These are phyloP conservation scores for Nomada ruficornis DNA, from an alignment of 2,888 invertebrate genomes.

Conservation along the genomic window DNA sequence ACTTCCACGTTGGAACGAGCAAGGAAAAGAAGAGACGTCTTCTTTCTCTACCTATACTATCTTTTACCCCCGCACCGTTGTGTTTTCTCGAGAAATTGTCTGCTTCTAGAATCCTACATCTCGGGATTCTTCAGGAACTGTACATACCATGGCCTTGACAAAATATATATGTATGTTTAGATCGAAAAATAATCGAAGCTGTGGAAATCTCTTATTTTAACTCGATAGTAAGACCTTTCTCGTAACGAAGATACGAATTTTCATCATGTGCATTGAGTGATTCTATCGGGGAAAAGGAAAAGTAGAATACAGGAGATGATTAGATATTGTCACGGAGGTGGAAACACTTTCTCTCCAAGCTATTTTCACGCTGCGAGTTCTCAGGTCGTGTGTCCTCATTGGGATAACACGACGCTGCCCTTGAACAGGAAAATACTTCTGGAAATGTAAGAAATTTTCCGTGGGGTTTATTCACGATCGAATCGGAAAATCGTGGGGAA, in stretches of 20 bases:
- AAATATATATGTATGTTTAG: conserved; percentile 22
- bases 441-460: conserved; percentile 30
- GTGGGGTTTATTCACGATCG: background rate
- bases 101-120: conserved; percentile 37
- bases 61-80: background rate
- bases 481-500: background rate
- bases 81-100: conserved; percentile 51
- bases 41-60: background rate
- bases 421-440: conserved; percentile 46
- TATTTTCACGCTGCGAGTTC: conserved; percentile 12
- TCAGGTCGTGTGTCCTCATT: background rate
- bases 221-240: background rate
- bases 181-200: too few species aligned
- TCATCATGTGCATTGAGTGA: too few species aligned
- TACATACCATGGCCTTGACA: conserved; percentile 48
- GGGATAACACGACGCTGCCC: conserved; percentile 19
- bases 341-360: conserved; percentile 22
- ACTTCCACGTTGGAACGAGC: conserved; percentile 35
- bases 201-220: background rate
- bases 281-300: too few species aligned
- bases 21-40: conserved; percentile 2
- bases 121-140: background rate
- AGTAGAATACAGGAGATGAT: background rate
- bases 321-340: conserved; percentile 9
- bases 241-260: too few species aligned